Evolutionary conservation across 2,888 invertebrate genomes (phyloP), one percentile per base, ranked within the genome.

Genomic region (Diabrotica balteata): DNA sequence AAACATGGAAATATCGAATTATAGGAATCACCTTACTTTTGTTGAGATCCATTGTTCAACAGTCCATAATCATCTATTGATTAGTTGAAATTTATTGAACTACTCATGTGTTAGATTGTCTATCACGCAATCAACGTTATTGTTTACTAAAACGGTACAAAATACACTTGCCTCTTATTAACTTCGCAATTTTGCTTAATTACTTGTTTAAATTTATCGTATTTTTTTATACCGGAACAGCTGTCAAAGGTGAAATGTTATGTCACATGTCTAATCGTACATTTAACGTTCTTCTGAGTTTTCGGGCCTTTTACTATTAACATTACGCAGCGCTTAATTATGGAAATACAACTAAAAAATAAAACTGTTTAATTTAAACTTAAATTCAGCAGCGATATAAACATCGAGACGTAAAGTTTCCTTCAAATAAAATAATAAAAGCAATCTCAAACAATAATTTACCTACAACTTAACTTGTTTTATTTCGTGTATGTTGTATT

Each of bases 1-100:
- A 63, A 53, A 59, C 50, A 57, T 51, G 42, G 9, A 50, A 50
- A 43, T 45, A 57, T 8, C 42, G 44, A 59, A 45, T 57, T 57
- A 63, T 63, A 53, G 51, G 59, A 65, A 67, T 63, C 47, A 64
- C 57, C 71, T 71, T 71, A 71, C 71, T 71, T 71, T 71, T 71
- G 59, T 64, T 67, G 46, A 53, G 68, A 62, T 71, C 68, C 71
- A 71, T 71, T 68, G 71, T 71, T 71, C 62, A 64, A 49, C 22
- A 61, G 66, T 61, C 71, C 61, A 71, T 66, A 53, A 68, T 62
- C 68, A 54, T 65, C 50, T 70, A 70, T 68, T 62, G 67, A 66
- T 67, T 67, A 58, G 58, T 53, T 52, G 54, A 4, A 52, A 61
- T 62, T 55, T 42, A 53, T 22, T 50, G 44, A 43, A 63, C 58